Conservation (phyloP, 2,113 vertebrate genomes). For the Panurus biarmicus region DNA sequence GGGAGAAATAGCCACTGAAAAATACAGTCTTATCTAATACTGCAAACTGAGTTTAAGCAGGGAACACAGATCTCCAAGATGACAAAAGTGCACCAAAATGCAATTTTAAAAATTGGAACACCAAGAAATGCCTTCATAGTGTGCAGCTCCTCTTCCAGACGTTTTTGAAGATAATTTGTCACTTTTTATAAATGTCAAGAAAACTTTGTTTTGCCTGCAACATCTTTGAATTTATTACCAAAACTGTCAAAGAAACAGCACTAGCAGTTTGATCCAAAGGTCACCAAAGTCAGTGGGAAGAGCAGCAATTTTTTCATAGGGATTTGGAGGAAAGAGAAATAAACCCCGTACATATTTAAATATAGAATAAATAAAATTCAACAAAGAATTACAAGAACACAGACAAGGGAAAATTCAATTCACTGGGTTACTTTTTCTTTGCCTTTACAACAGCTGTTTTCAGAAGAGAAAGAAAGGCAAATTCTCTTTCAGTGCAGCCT, state of each 20-base stretch:
- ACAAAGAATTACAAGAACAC: not conserved
- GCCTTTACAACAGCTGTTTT: not conserved
- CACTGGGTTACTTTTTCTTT: not conserved
- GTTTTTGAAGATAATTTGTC: not conserved
- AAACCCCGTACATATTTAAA: not conserved
- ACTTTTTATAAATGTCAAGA: not conserved
- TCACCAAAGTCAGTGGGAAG: not conserved
- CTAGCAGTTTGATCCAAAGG: constrained; percentile 15
- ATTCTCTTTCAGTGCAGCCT: not conserved
- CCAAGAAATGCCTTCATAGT: not conserved
- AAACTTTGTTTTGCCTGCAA: not conserved
- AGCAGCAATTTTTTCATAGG: not conserved
- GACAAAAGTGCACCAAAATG: not conserved
- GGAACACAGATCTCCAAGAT: not conserved
- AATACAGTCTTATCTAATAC: not conserved
- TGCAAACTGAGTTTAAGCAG: not conserved
- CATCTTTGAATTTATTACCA: not conserved
- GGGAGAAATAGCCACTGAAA: not conserved
- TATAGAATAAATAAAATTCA: not conserved
- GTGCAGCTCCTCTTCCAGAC: not conserved
- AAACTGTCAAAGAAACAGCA: not conserved
- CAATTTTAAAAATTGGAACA: not conserved
- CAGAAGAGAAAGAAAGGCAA: not conserved
- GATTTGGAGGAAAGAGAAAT: not conserved
- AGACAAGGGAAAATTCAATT: not conserved